phyloP scores from a whole-genome alignment of 2,888 invertebrate species.

The Torymus auratus region DNA sequence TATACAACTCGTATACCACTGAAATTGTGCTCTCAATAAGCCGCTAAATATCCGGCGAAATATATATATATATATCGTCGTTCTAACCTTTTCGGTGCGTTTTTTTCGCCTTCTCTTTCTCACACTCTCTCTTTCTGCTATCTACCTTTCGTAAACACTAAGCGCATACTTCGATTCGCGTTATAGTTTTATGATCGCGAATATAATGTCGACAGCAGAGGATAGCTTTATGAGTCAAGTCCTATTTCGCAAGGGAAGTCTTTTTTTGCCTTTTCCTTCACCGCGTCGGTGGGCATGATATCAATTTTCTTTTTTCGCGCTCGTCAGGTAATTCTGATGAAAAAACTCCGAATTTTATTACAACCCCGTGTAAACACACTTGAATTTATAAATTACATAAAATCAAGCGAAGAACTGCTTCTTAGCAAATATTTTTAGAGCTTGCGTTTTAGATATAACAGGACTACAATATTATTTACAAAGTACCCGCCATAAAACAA shows the following conservation, averaged over 20 bases:
- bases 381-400: too few species aligned
- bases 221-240: conserved; percentile 30
- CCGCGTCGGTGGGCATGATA: background rate
- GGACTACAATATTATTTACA: too few species aligned
- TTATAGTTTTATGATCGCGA: conserved; percentile 41
- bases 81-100: background rate
- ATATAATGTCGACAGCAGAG: conserved; percentile 23
- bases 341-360: background rate
- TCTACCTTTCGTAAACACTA: conserved; percentile 1
- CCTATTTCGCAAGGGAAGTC: conserved; percentile 5
- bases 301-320: background rate
- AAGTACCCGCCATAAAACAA: too few species aligned
- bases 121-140: conserved; percentile 9
- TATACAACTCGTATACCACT: too few species aligned
- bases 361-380: too few species aligned
- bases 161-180: conserved; percentile 27
- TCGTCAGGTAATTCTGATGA: background rate
- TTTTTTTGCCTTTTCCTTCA: background rate
- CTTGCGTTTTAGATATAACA: too few species aligned
- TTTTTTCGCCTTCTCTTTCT: conserved; percentile 13
- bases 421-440: too few species aligned
- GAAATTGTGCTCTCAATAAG: too few species aligned
- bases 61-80: too few species aligned
- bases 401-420: too few species aligned
- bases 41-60: too few species aligned